Conservation (phyloP, 2,888 invertebrate species). For the Conus canariensis region DNA sequence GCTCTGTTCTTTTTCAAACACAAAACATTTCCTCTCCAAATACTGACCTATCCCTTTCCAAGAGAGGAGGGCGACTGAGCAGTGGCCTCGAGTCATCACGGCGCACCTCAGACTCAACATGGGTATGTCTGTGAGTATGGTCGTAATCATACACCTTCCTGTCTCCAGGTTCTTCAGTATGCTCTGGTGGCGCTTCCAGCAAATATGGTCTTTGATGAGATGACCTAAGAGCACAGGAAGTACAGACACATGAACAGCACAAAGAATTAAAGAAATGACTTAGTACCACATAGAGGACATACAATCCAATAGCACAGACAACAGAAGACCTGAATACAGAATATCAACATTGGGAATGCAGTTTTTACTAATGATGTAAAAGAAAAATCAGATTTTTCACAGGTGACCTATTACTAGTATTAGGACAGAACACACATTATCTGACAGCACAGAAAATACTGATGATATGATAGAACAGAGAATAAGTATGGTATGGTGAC, state of each 20-base stretch:
- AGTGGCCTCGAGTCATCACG: neutral
- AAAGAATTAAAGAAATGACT: neutral
- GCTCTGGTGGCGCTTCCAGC: slow-evolving; percentile 1
- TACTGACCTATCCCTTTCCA: neutral
- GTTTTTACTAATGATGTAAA: neutral
- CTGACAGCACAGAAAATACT: no score
- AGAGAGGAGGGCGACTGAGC: neutral
- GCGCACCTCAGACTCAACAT: neutral
- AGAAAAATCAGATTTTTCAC: neutral
- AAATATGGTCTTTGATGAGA: neutral
- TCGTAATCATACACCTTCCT: slow-evolving; percentile 2
- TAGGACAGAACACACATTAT: neutral
- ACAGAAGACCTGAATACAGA: neutral
- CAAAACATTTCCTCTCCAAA: neutral
- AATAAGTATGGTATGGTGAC: no score
- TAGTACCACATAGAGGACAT: neutral
- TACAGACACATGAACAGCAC: neutral
- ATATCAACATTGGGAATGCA: neutral
- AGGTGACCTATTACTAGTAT: neutral
- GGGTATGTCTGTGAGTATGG: neutral
- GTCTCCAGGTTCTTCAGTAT: neutral
- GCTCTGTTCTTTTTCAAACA: neutral
- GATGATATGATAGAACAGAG: no score
- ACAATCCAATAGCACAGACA: neutral
- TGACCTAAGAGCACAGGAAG: neutral